phyloP scores from a whole-genome alignment of 2,113 vertebrate species.

The Struthio camelus region DNA sequence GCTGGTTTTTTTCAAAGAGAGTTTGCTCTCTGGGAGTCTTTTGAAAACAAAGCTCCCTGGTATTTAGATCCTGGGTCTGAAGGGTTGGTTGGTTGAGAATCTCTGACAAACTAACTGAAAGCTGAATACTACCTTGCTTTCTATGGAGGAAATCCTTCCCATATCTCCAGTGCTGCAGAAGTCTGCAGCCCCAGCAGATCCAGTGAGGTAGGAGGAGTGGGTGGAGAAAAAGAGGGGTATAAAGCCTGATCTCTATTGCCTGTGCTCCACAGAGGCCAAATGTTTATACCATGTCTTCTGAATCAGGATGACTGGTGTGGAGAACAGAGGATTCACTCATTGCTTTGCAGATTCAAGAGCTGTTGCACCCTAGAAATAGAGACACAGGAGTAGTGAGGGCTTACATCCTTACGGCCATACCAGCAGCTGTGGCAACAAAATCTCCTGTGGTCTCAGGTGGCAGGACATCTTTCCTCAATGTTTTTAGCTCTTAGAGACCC shows the following conservation, averaged over 20 bases:
- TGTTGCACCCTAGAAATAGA: background rate
- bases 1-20: background rate
- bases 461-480: background rate
- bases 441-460: background rate
- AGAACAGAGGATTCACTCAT: background rate
- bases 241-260: background rate
- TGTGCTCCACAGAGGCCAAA: background rate
- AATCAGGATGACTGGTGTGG: accelerated
- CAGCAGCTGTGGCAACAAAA: background rate
- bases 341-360: background rate
- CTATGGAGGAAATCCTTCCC: background rate
- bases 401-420: background rate
- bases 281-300: background rate
- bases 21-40: background rate
- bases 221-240: background rate
- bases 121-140: background rate
- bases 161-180: background rate
- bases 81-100: background rate
- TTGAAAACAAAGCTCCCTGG: background rate
- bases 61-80: background rate
- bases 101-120: background rate
- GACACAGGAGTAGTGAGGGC: background rate
- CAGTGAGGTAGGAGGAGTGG: background rate
- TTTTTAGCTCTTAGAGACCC: background rate
- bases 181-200: background rate